A percentile compares a stretch with the other conserved stretches of the same genome.
These are phyloP conservation scores for Marronus borbonicus DNA, from an alignment of 2,888 invertebrate species.

Conservation along the genomic window DNA sequence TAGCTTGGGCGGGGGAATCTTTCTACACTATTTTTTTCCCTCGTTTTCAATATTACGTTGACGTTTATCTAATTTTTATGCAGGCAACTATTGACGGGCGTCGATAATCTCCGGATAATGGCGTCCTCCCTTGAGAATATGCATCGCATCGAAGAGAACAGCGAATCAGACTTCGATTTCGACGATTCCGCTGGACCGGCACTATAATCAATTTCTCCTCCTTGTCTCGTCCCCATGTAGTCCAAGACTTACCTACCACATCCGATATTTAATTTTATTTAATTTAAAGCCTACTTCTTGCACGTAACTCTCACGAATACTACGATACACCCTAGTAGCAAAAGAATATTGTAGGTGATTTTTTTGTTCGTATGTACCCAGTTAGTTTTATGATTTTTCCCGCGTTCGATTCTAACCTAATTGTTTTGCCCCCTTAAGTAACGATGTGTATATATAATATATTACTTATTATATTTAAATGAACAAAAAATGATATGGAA, in stretches of 20 bases:
- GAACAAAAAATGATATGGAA: too few relatives aligned
- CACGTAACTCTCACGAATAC: too few relatives aligned
- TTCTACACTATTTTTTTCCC: not conserved
- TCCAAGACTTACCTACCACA: not conserved
- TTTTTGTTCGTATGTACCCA: not conserved
- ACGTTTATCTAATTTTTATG: conserved; percentile 55
- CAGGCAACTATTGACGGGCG: conserved; percentile 79
- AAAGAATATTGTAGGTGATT: too few relatives aligned
- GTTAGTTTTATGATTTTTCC: not conserved
- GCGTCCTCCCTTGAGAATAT: conserved; percentile 77
- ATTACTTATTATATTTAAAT: conserved; percentile 20
- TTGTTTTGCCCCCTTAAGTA: not conserved
- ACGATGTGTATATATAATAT: conserved; percentile 37
- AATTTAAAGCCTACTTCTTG: too few relatives aligned
- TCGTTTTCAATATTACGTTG: not conserved
- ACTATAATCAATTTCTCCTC: conserved; percentile 57
- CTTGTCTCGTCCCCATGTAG: not conserved
- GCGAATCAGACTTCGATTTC: conserved; percentile 71
- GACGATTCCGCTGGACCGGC: conserved; percentile 72
- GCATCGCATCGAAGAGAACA: conserved; percentile 73
- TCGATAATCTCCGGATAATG: conserved; percentile 78
- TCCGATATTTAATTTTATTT: not conserved
- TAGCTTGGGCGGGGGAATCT: not conserved
- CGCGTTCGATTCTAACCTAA: not conserved
- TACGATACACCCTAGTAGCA: too few relatives aligned